A percentile compares a stretch with the other conserved stretches of the same genome.
phyloP scores from a whole-genome alignment of 2,797 vertebrate genomes.

The Telmatherina bonti region DNA sequence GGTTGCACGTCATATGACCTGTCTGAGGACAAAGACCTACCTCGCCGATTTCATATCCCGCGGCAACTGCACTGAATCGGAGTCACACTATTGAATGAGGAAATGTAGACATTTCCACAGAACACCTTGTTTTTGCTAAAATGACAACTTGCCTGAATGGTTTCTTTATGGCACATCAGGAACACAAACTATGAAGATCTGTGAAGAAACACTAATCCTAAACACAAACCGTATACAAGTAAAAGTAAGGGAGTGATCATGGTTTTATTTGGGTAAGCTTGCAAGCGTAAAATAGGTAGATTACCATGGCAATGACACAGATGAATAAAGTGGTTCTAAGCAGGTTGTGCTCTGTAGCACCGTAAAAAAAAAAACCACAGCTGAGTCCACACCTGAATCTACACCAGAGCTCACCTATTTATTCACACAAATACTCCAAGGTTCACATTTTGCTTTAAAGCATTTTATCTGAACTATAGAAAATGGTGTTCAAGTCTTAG shows the following conservation, averaged over 20 bases:
- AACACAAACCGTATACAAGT: not conserved
- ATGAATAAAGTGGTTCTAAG: constrained; percentile 23
- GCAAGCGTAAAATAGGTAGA: constrained; percentile 23
- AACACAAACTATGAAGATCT: constrained; percentile 3
- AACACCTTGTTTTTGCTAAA: constrained; percentile 23
- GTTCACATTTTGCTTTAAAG: constrained; percentile 8
- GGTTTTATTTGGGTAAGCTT: constrained; percentile 63
- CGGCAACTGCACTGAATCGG: constrained; percentile 59
- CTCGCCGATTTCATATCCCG: constrained; percentile 70
- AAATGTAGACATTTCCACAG: constrained; percentile 69
- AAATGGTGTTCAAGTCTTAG: constrained; percentile 12
- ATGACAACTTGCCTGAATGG: not conserved
- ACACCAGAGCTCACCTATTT: constrained; percentile 23
- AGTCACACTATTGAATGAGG: constrained; percentile 50
- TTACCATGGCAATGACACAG: constrained; percentile 11
- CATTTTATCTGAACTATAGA: constrained; percentile 10
- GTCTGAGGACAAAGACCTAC: constrained; percentile 54
- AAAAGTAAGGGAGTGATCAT: constrained; percentile 32
- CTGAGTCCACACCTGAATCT: constrained; percentile 9
- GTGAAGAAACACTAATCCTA: not conserved
- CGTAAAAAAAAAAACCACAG: constrained; percentile 53
- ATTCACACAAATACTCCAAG: constrained; percentile 24
- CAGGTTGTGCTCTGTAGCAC: constrained; percentile 24
- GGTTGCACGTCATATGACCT: constrained; percentile 68
- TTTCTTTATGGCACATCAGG: not conserved